Percentiles rank a stretch among this genome's conserved stretches.
These are phyloP conservation scores for Hyles vespertilio DNA, from an alignment of 1,140 invertebrate species.

Conservation along the genomic window DNA sequence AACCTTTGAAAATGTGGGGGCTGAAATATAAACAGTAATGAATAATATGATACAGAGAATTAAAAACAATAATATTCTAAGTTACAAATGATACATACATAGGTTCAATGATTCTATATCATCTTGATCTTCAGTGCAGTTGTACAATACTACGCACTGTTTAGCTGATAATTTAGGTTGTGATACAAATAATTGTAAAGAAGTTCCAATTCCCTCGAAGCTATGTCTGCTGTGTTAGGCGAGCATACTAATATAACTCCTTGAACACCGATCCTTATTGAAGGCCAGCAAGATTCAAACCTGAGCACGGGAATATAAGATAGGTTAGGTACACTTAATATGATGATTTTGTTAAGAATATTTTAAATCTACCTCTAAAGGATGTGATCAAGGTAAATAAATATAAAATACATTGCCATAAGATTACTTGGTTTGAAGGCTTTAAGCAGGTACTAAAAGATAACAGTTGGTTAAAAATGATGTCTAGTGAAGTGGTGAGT, in stretches of 20 bases:
- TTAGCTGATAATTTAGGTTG: constrained; percentile 76
- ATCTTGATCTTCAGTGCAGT: constrained; percentile 67
- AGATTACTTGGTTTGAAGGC: too few species aligned
- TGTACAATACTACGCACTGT: constrained; percentile 78
- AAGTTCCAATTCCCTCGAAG: constrained; percentile 80
- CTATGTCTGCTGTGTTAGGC: constrained; percentile 75
- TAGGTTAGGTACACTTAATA: too few species aligned
- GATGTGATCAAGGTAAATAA: too few species aligned
- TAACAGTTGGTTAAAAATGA: background rate
- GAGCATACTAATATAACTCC: constrained; percentile 86
- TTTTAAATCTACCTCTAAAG: too few species aligned
- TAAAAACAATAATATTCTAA: background rate
- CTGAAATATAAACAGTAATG: constrained; percentile 76
- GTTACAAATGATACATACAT: constrained; percentile 42
- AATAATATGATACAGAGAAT: background rate
- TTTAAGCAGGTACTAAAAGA: background rate
- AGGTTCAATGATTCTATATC: constrained; percentile 59
- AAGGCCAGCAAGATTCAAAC: constrained; percentile 87
- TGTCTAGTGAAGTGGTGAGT: constrained; percentile 4
- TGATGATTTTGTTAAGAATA: too few species aligned
- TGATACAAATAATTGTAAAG: constrained; percentile 84
- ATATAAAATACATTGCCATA: too few species aligned
- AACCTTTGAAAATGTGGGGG: constrained; percentile 80
- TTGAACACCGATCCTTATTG: constrained; percentile 80
- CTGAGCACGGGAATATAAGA: constrained; percentile 53